phyloP scores from a whole-genome alignment of 2,888 invertebrate species.

The Lasioglossum pauxillum region DNA sequence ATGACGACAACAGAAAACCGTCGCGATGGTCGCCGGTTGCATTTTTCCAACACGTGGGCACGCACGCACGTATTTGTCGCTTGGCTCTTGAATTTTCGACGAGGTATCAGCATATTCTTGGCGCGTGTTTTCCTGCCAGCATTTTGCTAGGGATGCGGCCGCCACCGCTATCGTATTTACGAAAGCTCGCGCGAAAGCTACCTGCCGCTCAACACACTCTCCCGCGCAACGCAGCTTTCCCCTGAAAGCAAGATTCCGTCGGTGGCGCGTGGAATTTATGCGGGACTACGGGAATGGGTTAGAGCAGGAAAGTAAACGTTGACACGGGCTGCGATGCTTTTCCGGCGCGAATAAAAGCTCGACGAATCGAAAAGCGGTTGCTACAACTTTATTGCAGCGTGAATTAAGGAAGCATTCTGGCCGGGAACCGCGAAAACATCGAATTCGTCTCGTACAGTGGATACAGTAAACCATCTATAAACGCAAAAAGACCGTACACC shows the following conservation, averaged over 20 bases:
- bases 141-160: background rate
- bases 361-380: background rate
- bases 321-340: background rate
- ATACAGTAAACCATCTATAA: too few species aligned
- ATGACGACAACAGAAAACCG: background rate
- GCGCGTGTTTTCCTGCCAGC: background rate
- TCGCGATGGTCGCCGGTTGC: background rate
- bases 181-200: constrained; percentile 20
- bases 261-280: constrained; percentile 13
- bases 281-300: constrained; percentile 6
- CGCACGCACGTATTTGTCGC: constrained; percentile 3
- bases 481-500: too few species aligned
- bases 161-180: constrained; percentile 3
- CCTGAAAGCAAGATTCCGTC: background rate
- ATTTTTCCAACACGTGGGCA: background rate
- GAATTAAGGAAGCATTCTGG: background rate
- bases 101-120: constrained; percentile 15
- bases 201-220: background rate
- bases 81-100: constrained; percentile 6
- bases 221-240: constrained; percentile 1
- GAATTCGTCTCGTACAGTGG: too few species aligned
- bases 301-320: constrained; percentile 21
- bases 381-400: background rate
- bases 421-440: background rate
- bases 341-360: background rate